Conservation (phyloP, 2,113 vertebrate species). For the Meriones unguiculatus region DNA sequence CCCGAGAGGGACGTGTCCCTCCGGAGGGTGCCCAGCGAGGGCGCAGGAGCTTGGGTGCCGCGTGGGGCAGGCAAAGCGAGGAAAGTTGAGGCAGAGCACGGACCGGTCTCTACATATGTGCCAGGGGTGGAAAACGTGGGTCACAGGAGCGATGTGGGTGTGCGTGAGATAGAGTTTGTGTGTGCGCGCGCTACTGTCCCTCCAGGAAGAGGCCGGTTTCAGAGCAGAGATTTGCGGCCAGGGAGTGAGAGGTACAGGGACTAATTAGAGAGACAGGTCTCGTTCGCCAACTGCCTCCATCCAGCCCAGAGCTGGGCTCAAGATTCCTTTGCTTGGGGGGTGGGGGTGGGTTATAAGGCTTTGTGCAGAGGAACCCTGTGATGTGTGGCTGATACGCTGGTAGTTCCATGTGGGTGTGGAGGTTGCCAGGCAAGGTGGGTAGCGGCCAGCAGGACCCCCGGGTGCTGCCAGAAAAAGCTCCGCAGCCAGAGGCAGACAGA, state of each 20-base stretch:
- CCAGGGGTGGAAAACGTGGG: constrained; percentile 59
- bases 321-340: not conserved
- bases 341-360: not conserved
- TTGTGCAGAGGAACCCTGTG: constrained; percentile 55
- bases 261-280: constrained; percentile 9
- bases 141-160: constrained; percentile 38
- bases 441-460: not conserved
- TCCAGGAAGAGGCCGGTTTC: not conserved
- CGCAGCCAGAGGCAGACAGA: constrained; percentile 47
- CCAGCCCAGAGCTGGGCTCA: constrained; percentile 11
- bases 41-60: constrained; percentile 14
- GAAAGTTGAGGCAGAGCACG: constrained; percentile 69
- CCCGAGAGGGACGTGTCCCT: constrained; percentile 32
- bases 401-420: constrained; percentile 67
- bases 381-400: constrained; percentile 29
- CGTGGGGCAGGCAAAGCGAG: constrained; percentile 42
- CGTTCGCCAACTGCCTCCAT: not conserved
- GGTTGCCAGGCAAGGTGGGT: constrained; percentile 37
- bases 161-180: constrained; percentile 20
- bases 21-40: constrained; percentile 49
- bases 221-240: not conserved
- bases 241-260: not conserved
- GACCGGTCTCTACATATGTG: constrained; percentile 8
- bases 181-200: not conserved
- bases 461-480: not conserved